Evolutionary conservation across 2,888 invertebrate genomes (phyloP), one percentile per base, ranked within the genome.

Genomic region (Nomada lathburiana): DNA sequence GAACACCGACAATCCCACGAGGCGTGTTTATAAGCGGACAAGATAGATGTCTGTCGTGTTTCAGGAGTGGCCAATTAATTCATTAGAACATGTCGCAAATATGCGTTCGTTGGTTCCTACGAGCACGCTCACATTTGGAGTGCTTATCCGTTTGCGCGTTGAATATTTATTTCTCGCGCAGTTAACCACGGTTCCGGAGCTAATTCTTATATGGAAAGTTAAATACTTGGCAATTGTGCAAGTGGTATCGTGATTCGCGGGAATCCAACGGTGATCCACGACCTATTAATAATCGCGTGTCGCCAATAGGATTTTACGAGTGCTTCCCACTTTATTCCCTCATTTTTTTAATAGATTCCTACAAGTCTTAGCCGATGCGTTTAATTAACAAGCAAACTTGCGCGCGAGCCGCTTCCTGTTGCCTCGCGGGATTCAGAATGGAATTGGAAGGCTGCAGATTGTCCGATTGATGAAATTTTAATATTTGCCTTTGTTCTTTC

Each of bases 21-120:
- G 85, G 72, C 76, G 70, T 62, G 76, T 79, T 85, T 55, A 72
- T 29, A 76, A 78, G 47, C 52, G 76, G 26, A 53, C 63, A 52
- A 82, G 76, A 82, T 80, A 68, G 81, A 84, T 57, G 70, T 65
- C 62, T 68, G 47, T 36, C 59, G 53, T 29, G 65, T n/a, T 55
- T 69, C 55, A 53, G 83, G 75, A 79, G 78, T 64, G 74, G 78
- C 55, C 57, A 69, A 26, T 53, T 71, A 65, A 82, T 83, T 82
- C 77, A 52, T 73, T 82, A 62, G 71, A 69, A 65, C 60, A 42
- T 63, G 50, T 52, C 47, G 65, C 47, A 50, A 64, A 69, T 36
- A n/a, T 23, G 44, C 23, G 29, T 16, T 9, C 50, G 4, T 13
- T 29, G 42, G n/a, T 16, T 2, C 23, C 26, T 23, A 26, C 23